Percentiles rank a stretch among this genome's conserved stretches.
Evolutionary conservation across 30 jellyfish, hydroid and myxozoan species (phyloP).

Genomic region (Pseudorhiza aurosa): DNA sequence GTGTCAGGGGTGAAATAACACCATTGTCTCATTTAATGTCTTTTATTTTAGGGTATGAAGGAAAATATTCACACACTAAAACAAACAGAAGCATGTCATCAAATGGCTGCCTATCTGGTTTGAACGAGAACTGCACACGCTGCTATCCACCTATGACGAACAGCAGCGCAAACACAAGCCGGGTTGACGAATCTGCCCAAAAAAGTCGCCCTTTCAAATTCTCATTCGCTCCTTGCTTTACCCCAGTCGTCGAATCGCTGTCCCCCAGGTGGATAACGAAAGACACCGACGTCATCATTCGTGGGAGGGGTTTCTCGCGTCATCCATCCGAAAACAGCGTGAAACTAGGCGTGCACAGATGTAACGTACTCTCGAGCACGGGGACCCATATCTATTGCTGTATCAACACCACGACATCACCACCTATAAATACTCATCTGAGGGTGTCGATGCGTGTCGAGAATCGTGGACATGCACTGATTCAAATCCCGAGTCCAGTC

Average conservation of each 20-base stretch:
- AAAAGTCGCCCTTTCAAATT: conserved; percentile 20
- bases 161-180: neutral
- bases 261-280: conserved; percentile 54
- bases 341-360: conserved; percentile 62
- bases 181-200: neutral
- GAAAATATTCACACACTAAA: neutral
- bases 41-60: conserved; percentile 26
- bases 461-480: conserved; percentile 76
- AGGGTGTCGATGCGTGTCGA: conserved; percentile 51
- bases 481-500: conserved; percentile 25
- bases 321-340: conserved; percentile 62
- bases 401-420: conserved; percentile 50
- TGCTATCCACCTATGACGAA: neutral
- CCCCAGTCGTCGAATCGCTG: conserved; percentile 57
- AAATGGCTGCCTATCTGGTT: neutral
- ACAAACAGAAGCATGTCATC: neutral
- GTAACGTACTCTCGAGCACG: conserved; percentile 57
- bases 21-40: no score
- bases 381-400: conserved; percentile 55
- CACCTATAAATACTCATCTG: conserved; percentile 64
- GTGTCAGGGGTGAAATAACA: no score
- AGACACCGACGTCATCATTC: conserved; percentile 40
- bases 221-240: conserved; percentile 43
- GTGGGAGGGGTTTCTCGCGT: conserved; percentile 72
- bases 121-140: neutral